phyloP scores from a whole-genome alignment of 2,888 invertebrate genomes.

The Mythimna albipuncta region DNA sequence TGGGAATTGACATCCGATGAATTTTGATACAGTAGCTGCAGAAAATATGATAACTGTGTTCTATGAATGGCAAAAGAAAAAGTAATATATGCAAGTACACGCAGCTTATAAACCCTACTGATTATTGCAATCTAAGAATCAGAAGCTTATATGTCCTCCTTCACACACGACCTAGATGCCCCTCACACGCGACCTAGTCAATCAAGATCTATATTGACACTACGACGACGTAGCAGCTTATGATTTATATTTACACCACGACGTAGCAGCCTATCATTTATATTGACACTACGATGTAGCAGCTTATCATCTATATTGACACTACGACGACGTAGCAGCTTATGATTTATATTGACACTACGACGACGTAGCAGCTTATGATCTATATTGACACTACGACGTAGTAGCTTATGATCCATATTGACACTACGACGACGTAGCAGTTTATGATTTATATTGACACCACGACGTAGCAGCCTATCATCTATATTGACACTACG shows the following conservation, averaged over 20 bases:
- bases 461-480: too few species aligned
- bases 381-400: not conserved
- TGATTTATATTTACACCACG: not conserved
- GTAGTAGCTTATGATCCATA: not conserved
- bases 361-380: not conserved
- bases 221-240: not conserved
- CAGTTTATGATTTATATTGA: too few species aligned
- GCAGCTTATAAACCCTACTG: not conserved
- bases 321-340: not conserved
- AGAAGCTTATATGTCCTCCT: not conserved
- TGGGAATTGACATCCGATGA: constrained; percentile 58
- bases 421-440: too few species aligned
- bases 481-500: too few species aligned
- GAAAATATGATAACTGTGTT: constrained; percentile 34
- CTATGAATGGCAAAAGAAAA: constrained; percentile 9
- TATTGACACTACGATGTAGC: not conserved
- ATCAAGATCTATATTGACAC: too few species aligned
- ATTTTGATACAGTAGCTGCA: constrained; percentile 52
- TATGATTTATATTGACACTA: not conserved
- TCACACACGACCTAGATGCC: not conserved
- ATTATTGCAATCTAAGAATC: not conserved
- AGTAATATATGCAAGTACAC: not conserved
- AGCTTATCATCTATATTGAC: too few species aligned
- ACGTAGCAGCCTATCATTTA: not conserved
- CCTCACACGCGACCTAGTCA: not conserved